Percentiles rank a stretch among this genome's conserved stretches.
phyloP scores from a whole-genome alignment of 2,113 vertebrate species.

The Talpa occidentalis region DNA sequence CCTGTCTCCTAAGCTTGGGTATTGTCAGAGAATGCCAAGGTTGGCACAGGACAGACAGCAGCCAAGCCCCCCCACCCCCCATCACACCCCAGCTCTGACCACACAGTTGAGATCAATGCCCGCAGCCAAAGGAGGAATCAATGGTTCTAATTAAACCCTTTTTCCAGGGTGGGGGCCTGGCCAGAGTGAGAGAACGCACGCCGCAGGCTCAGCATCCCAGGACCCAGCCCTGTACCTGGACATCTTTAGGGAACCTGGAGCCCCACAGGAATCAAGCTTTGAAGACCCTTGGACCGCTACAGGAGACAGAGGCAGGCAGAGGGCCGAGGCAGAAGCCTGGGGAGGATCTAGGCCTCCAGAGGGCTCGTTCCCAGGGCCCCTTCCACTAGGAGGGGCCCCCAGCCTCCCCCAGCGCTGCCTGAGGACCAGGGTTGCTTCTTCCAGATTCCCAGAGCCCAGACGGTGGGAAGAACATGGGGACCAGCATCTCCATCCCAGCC shows the following conservation, averaged over 20 bases:
- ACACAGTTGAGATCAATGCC: slow-evolving; percentile 59
- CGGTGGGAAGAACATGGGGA: not conserved
- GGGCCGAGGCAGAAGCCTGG: not conserved
- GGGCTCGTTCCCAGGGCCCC: not conserved
- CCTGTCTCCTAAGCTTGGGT: not conserved
- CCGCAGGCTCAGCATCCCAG: not conserved
- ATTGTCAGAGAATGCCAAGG: slow-evolving; percentile 43
- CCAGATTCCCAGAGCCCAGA: not conserved
- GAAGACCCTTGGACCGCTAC: slow-evolving; percentile 28
- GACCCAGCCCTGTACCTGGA: not conserved
- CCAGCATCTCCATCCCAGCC: not conserved
- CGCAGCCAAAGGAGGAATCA: slow-evolving; percentile 70
- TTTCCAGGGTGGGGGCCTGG: slow-evolving; percentile 62
- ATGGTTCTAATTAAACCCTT: slow-evolving; percentile 78
- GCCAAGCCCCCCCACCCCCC: not conserved
- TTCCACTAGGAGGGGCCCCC: not conserved
- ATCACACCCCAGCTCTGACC: slow-evolving; percentile 44
- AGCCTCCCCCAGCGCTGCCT: not conserved
- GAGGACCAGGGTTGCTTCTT: slow-evolving; percentile 37
- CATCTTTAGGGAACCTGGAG: slow-evolving; percentile 21
- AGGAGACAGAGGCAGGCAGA: not conserved
- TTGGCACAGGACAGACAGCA: slow-evolving; percentile 35
- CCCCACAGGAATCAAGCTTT: not conserved
- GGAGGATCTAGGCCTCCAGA: not conserved
- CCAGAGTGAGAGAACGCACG: not conserved